phyloP scores from a whole-genome alignment of 2,797 vertebrate species.

The Lepilemur ruficaudatus region DNA sequence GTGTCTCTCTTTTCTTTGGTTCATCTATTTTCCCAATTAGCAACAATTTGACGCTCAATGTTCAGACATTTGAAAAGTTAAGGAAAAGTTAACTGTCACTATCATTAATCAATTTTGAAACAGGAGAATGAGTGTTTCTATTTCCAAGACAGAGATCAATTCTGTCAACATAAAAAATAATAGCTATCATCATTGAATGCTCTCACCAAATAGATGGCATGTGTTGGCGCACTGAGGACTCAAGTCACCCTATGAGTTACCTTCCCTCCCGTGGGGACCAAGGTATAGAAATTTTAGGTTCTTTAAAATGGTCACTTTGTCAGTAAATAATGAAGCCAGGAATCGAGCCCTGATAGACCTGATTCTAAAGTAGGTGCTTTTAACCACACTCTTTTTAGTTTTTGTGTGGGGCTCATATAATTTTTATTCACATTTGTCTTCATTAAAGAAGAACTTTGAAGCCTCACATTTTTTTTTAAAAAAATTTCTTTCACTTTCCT shows the following conservation, averaged over 20 bases:
- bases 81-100: not conserved
- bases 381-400: not conserved
- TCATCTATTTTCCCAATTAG: not conserved
- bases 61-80: slow-evolving; percentile 14
- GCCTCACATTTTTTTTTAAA: not conserved
- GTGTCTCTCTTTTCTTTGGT: not conserved
- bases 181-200: not conserved
- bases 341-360: not conserved
- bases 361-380: not conserved
- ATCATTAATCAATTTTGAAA: not conserved
- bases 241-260: not conserved
- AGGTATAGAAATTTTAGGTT: not conserved
- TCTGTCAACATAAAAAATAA: not conserved
- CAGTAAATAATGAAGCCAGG: not conserved
- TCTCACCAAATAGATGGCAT: not conserved
- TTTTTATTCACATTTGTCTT: not conserved
- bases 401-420: not conserved
- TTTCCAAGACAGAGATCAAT: not conserved
- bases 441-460: not conserved
- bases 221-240: not conserved
- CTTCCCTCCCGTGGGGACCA: fast-evolving
- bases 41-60: not conserved
- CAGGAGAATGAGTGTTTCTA: not conserved
- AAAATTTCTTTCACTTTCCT: not conserved
- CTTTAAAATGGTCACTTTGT: not conserved